phyloP scores from a whole-genome alignment of 1,140 invertebrate genomes.

The Drosophila mojavensis region DNA sequence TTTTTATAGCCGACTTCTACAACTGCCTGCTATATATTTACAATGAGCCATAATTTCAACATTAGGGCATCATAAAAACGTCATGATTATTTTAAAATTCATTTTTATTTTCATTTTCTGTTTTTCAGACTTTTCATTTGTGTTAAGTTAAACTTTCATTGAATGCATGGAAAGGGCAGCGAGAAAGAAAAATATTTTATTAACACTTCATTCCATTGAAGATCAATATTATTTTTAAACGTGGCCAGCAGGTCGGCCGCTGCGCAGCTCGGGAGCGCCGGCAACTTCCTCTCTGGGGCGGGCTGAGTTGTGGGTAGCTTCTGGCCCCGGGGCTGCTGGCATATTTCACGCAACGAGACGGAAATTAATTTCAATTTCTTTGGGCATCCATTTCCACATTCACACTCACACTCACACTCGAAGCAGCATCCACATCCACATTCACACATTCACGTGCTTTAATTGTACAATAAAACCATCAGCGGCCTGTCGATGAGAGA shows the following conservation, averaged over 20 bases:
- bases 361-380: slow-evolving; percentile 71
- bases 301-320: slow-evolving; percentile 25
- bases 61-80: slow-evolving; percentile 74
- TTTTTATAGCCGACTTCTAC: slow-evolving; percentile 59
- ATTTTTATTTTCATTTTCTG: slow-evolving; percentile 31
- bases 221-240: slow-evolving; percentile 81
- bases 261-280: slow-evolving; percentile 46
- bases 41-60: slow-evolving; percentile 70
- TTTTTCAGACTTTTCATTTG: slow-evolving; percentile 52
- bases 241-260: slow-evolving; percentile 12
- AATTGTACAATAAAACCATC: slow-evolving; percentile 78
- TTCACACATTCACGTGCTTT: slow-evolving; percentile 46
- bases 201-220: slow-evolving; percentile 80
- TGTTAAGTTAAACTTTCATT: slow-evolving; percentile 44
- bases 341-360: slow-evolving; percentile 65
- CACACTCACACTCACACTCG: slow-evolving; percentile 21
- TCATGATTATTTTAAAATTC: slow-evolving; percentile 75
- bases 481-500: slow-evolving; percentile 48
- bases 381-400: slow-evolving; percentile 27
- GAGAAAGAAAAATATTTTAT: slow-evolving; percentile 73
- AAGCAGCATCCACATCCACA: slow-evolving; percentile 3
- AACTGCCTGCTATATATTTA: slow-evolving; percentile 38
- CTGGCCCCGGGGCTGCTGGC: slow-evolving; percentile 39
- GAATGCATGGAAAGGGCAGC: slow-evolving; percentile 47
- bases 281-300: slow-evolving; percentile 45